Conservation (phyloP, 2,113 vertebrate species). For the Empidonax traillii region DNA sequence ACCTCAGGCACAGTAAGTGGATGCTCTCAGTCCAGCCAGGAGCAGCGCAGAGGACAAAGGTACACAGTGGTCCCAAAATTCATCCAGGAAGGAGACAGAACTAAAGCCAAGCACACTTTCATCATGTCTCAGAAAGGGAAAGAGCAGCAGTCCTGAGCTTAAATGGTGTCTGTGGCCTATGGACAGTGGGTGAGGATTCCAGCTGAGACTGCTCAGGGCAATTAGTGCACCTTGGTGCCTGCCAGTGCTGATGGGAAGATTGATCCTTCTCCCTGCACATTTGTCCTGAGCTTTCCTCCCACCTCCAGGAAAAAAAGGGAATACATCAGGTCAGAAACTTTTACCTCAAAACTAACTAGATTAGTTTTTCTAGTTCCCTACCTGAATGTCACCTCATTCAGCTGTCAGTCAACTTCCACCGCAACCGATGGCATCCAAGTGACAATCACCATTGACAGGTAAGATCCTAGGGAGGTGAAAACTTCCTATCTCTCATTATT, state of each 20-base stretch:
- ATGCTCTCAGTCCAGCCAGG: no score
- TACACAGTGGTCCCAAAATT: accelerated
- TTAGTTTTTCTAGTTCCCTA: neutral
- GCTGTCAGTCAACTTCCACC: neutral
- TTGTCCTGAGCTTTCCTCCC: neutral
- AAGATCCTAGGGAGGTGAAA: neutral
- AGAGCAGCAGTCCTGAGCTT: accelerated
- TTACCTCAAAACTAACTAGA: neutral
- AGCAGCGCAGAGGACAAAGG: neutral
- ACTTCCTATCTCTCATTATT: neutral
- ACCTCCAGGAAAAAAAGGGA: neutral
- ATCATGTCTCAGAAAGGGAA: accelerated
- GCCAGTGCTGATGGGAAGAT: neutral
- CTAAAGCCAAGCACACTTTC: neutral
- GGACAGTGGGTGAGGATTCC: neutral
- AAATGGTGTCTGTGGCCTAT: neutral
- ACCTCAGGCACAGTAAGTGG: accelerated
- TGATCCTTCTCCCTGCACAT: neutral
- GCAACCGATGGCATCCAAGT: neutral
- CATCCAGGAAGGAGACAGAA: neutral
- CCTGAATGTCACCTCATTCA: neutral
- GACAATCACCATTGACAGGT: neutral
- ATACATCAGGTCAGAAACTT: neutral
- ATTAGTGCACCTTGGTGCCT: neutral
- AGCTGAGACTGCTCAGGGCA: neutral